A percentile compares a stretch with the other conserved stretches of the same genome.
These are phyloP conservation scores for Xiphophorus birchmanni DNA, from an alignment of 2,797 vertebrate species.

Conservation along the genomic window DNA sequence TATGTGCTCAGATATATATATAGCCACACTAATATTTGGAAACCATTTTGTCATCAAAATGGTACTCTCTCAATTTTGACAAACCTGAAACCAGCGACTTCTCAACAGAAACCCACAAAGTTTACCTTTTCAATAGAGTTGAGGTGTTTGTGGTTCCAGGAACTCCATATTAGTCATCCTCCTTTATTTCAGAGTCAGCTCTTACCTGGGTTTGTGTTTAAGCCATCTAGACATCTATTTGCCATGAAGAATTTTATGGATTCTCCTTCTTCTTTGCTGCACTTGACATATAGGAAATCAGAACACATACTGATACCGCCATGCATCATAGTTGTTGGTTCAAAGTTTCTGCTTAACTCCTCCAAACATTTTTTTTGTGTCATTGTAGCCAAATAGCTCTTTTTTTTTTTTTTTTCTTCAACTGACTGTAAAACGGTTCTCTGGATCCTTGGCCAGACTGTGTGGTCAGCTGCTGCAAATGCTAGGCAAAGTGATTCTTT, in stretches of 20 bases:
- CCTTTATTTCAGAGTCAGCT: neutral
- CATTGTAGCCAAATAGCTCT: neutral
- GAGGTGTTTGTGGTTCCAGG: neutral
- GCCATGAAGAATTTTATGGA: neutral
- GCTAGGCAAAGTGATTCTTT: neutral
- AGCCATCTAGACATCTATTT: neutral
- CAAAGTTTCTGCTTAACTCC: neutral
- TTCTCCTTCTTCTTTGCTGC: neutral
- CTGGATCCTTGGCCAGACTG: neutral
- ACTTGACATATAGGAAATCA: neutral
- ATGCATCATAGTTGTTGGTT: neutral
- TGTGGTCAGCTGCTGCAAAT: neutral
- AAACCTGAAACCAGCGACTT: neutral
- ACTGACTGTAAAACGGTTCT: neutral
- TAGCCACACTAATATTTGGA: neutral
- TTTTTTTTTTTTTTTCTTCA: neutral
- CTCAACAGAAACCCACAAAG: too few species aligned
- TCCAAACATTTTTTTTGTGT: neutral
- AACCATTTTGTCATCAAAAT: neutral
- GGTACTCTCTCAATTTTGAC: neutral
- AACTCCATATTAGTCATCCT: neutral
- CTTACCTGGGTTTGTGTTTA: neutral
- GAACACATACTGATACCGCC: neutral
- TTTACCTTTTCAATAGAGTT: neutral
- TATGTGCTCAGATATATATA: neutral